Evolutionary conservation across 2,113 vertebrate genomes (phyloP).

Genomic region (Chiloscyllium plagiosum): DNA sequence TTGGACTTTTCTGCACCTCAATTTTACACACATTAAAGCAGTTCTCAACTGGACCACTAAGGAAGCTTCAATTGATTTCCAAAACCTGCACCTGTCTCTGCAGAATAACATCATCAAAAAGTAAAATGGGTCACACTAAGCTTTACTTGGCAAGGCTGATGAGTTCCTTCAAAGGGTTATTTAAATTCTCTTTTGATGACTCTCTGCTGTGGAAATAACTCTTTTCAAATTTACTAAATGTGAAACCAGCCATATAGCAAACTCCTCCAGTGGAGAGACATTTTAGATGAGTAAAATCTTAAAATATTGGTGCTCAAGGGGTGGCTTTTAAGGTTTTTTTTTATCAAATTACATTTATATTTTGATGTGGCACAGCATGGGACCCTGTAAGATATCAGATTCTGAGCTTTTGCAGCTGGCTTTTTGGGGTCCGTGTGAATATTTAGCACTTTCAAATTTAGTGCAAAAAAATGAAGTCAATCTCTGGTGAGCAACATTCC

Average conservation of each 20-base stretch:
- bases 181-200: slow-evolving; percentile 17
- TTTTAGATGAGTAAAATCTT: slow-evolving; percentile 29
- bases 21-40: neutral
- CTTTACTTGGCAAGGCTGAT: neutral
- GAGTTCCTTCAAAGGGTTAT: neutral
- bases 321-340: slow-evolving; percentile 35
- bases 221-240: slow-evolving; percentile 15
- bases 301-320: slow-evolving; percentile 18
- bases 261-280: neutral
- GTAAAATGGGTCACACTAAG: neutral
- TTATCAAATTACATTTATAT: neutral
- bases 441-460: slow-evolving; percentile 15
- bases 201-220: neutral
- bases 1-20: neutral
- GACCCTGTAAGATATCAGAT: neutral
- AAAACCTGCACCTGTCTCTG: too few relatives aligned
- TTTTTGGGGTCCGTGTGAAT: neutral
- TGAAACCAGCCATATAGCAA: neutral
- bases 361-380: slow-evolving; percentile 27
- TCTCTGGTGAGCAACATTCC: neutral
- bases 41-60: neutral
- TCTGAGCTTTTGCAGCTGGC: neutral
- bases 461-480: neutral
- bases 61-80: neutral
- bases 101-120: neutral